A percentile compares a stretch with the other conserved stretches of the same genome.
phyloP scores from a whole-genome alignment of 2,797 vertebrate genomes.

The Ara ararauna region DNA sequence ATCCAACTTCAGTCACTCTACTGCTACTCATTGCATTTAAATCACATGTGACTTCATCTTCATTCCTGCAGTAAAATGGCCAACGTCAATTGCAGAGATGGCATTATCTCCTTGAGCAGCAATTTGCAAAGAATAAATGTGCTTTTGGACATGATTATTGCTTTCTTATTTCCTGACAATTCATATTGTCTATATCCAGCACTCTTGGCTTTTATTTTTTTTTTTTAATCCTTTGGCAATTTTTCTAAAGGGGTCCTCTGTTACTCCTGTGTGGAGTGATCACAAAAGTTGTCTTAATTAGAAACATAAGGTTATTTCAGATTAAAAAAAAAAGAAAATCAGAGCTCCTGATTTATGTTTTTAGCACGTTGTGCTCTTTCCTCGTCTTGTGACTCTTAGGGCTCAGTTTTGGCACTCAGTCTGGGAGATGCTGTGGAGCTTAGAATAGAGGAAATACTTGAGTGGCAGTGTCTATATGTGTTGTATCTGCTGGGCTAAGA shows the following conservation, averaged over 20 bases:
- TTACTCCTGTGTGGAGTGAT: neutral
- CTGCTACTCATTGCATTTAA: slow-evolving; percentile 49
- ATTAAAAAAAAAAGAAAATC: neutral
- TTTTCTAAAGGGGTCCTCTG: neutral
- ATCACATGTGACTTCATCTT: slow-evolving; percentile 7
- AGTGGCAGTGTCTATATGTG: neutral
- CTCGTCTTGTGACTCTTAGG: neutral
- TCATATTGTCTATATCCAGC: neutral
- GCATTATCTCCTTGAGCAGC: slow-evolving; percentile 38
- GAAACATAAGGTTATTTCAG: neutral
- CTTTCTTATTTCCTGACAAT: slow-evolving; percentile 37
- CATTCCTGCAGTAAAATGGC: slow-evolving; percentile 26
- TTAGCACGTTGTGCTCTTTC: neutral
- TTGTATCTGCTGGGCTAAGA: neutral
- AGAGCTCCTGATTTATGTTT: neutral
- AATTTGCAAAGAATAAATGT: slow-evolving; percentile 39
- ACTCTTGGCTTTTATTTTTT: neutral
- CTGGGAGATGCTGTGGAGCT: neutral
- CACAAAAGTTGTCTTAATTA: neutral
- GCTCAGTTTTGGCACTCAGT: neutral
- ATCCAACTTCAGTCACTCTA: slow-evolving; percentile 15
- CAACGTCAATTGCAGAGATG: neutral
- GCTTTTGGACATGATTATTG: slow-evolving; percentile 33
- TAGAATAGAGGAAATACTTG: neutral
- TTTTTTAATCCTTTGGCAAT: neutral